Percentiles rank a stretch among this genome's conserved stretches.
Evolutionary conservation across 2,888 invertebrate species (phyloP).

Genomic region (Nephrocerus scutellatus): DNA sequence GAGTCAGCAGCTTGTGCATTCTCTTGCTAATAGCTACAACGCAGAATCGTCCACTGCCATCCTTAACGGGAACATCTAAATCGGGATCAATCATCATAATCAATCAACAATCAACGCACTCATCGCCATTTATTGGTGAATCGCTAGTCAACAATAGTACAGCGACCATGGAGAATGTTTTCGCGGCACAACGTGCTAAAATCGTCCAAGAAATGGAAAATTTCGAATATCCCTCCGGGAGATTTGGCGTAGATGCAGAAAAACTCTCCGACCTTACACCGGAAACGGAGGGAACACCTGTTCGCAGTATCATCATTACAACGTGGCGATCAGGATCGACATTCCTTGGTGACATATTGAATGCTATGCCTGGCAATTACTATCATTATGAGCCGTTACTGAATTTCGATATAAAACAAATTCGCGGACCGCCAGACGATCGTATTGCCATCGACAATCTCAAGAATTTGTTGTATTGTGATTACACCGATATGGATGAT

Average conservation of each 20-base stretch:
- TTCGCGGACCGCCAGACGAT: conserved; percentile 67
- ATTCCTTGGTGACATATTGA: conserved; percentile 77
- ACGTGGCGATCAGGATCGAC: conserved; percentile 89
- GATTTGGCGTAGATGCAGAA: conserved; percentile 50
- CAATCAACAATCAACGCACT: too few species aligned
- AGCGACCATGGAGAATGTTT: conserved; percentile 53
- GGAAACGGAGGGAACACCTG: conserved; percentile 60
- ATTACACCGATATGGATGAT: conserved; percentile 65
- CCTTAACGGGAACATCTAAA: too few species aligned
- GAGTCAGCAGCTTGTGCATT: conserved; percentile 45
- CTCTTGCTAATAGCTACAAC: conserved; percentile 47
- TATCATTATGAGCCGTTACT: conserved; percentile 87
- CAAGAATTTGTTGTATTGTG: conserved; percentile 67
- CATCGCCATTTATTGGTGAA: too few species aligned
- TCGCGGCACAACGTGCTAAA: conserved; percentile 52
- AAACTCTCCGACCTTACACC: conserved; percentile 62
- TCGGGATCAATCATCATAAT: too few species aligned
- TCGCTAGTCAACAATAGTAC: too few species aligned
- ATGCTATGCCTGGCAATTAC: conserved; percentile 76
- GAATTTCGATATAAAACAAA: conserved; percentile 74
- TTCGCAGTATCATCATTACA: conserved; percentile 73
- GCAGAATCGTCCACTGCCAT: conserved; percentile 42
- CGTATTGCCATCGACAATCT: conserved; percentile 60
- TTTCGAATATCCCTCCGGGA: conserved; percentile 56
- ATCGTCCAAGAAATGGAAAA: conserved; percentile 55